Percentiles rank a stretch among this genome's conserved stretches.
Conservation (phyloP, 1,140 invertebrate species). For the Penaeus japonicus region DNA sequence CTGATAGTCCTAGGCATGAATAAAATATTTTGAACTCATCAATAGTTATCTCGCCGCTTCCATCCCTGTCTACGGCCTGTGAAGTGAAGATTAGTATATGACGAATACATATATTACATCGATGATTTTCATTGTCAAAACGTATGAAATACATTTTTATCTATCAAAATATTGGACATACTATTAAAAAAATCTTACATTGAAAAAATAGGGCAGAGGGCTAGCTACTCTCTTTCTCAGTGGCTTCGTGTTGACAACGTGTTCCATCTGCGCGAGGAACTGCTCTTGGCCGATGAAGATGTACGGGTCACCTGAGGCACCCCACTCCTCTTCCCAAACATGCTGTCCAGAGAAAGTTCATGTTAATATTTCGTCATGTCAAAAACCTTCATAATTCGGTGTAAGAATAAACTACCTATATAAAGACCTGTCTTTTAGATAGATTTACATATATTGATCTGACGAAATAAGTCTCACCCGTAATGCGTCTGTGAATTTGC, state of each 20-base stretch:
- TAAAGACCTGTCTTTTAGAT: too few species aligned
- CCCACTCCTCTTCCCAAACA: slow-evolving; percentile 83
- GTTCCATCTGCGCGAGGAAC: slow-evolving; percentile 81
- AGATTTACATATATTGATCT: neutral
- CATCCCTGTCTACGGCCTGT: slow-evolving; percentile 82
- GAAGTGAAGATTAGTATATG: slow-evolving; percentile 53
- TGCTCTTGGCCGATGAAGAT: slow-evolving; percentile 81
- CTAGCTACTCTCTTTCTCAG: slow-evolving; percentile 76
- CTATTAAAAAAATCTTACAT: slow-evolving; percentile 67
- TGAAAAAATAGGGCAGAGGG: slow-evolving; percentile 81
- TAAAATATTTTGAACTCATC: slow-evolving; percentile 85
- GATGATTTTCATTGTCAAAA: too few species aligned
- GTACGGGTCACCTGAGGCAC: slow-evolving; percentile 77
- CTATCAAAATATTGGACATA: neutral
- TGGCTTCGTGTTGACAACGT: slow-evolving; percentile 77
- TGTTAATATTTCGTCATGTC: neutral
- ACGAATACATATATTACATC: slow-evolving; percentile 7
- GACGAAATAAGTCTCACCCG: slow-evolving; percentile 66
- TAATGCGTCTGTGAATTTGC: slow-evolving; percentile 74
- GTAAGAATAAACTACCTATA: too few species aligned
- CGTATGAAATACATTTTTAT: neutral
- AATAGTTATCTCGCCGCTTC: slow-evolving; percentile 78
- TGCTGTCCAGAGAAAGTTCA: slow-evolving; percentile 65
- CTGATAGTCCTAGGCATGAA: slow-evolving; percentile 76
- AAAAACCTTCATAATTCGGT: too few species aligned